Base-by-base conservation (phyloP, 2,113 vertebrate species). In the Cephalopterus ornatus region DNA sequence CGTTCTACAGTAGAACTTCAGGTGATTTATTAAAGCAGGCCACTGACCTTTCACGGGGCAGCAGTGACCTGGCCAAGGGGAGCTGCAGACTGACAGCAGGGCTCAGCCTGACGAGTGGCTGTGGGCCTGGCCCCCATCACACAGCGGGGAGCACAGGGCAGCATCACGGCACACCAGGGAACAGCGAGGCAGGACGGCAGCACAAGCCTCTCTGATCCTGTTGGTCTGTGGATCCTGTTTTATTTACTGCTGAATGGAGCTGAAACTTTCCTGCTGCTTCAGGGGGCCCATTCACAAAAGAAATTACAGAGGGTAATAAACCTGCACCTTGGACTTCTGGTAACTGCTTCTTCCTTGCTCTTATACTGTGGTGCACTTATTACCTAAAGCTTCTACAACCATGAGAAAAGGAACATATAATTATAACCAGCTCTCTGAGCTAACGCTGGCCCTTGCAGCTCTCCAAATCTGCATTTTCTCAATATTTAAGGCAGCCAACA, bases 291-390 rank as follows among this genome's bases (percentile, higher is more conserved):
- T 75, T 85, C 71, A 85, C 52, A 49, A 74, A 71, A 77, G 46
- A 86, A 95, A 76, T 95, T 56, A 50, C 14, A 61, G 66, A 70
- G 67, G 62, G 58, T n/a, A 94, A 67, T 89, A 90, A 96, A 92
- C 35, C 63, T 30, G 87, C 63, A 76, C 82, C 96, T 92, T 89
- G 90, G 65, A 92, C 85, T 70, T 81, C 42, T 81, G 63, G 61
- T 83, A 58, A 56, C 80, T 81, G 80, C 88, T 92, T 47, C 83
- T 86, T 76, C 79, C 77, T 75, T 76, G 53, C 90, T 71, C 46
- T 18, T 76, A 1, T 5, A 17, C 87, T 46, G 4, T 33, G 39
- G 20, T 85, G 87, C 55, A 72, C 33, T 85, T 78, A 58, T 26
- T 91, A 83, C 65, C 55, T 33, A 61, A 83, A 88, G 82, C 74